phyloP scores from a whole-genome alignment of 2,888 invertebrate species.

The Drosophila sordidula region DNA sequence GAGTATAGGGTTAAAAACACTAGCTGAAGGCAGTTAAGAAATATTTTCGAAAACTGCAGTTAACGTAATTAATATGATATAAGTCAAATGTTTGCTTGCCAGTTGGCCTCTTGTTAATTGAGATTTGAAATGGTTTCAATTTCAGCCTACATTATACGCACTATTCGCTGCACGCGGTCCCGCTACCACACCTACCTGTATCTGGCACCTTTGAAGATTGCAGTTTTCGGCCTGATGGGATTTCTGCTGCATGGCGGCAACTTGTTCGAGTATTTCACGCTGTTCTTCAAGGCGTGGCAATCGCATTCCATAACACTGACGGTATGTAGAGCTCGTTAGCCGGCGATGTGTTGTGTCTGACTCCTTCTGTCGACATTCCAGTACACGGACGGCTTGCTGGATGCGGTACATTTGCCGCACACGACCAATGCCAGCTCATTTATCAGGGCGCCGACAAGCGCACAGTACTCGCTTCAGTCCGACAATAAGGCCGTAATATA shows the following conservation, averaged over 20 bases:
- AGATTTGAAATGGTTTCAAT: neutral
- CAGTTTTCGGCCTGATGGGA: conserved; percentile 89
- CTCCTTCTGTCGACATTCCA: conserved; percentile 30
- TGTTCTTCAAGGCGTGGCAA: conserved; percentile 86
- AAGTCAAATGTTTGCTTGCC: too few species aligned
- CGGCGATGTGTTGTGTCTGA: neutral
- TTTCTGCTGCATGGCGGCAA: conserved; percentile 86
- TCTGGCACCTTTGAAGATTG: conserved; percentile 91
- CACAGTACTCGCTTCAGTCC: conserved; percentile 67
- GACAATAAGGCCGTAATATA: conserved; percentile 85
- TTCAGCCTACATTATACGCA: conserved; percentile 80
- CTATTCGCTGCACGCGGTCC: conserved; percentile 87
- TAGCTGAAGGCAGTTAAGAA: neutral
- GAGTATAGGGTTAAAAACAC: too few species aligned
- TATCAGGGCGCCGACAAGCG: conserved; percentile 37
- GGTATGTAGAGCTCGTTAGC: conserved; percentile 82
- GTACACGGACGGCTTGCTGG: conserved; percentile 34
- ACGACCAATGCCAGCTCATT: conserved; percentile 40
- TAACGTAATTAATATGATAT: too few species aligned
- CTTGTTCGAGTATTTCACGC: conserved; percentile 85
- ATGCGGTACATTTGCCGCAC: conserved; percentile 38
- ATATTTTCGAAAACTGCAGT: too few species aligned
- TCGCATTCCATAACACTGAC: conserved; percentile 86
- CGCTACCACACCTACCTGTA: conserved; percentile 91
- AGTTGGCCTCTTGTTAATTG: too few species aligned